Percentiles rank a stretch among this genome's conserved stretches.
These are phyloP conservation scores for Pachypsylla venusta DNA, from an alignment of 1,140 invertebrate genomes.

Conservation along the genomic window DNA sequence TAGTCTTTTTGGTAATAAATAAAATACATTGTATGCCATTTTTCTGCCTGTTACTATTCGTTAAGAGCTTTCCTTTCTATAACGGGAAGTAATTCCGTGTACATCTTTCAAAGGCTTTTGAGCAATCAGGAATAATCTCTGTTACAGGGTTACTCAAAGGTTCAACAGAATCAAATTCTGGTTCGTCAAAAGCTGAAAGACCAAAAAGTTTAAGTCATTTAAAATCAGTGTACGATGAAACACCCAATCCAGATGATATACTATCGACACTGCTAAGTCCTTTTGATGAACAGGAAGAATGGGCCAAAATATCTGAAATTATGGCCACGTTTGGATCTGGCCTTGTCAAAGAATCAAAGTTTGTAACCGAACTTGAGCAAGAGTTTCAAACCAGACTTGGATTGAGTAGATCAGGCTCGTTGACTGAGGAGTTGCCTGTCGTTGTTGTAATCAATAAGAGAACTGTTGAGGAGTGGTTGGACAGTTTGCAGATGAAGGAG, in stretches of 20 bases:
- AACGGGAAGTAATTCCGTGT: too few relatives aligned
- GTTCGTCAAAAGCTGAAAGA: conserved; percentile 37
- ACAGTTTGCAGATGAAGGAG: conserved; percentile 56
- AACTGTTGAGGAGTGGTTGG: conserved; percentile 64
- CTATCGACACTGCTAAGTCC: conserved; percentile 51
- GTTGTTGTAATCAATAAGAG: conserved; percentile 31
- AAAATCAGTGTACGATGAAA: conserved; percentile 35
- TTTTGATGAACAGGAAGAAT: conserved; percentile 85
- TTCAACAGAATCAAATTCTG: not conserved
- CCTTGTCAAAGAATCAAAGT: conserved; percentile 60
- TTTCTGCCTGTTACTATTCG: too few relatives aligned
- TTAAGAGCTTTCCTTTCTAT: too few relatives aligned
- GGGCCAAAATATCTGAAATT: conserved; percentile 87
- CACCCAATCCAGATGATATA: conserved; percentile 23
- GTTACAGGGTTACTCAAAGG: not conserved
- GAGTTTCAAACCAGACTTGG: conserved; percentile 59
- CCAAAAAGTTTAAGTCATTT: conserved; percentile 56
- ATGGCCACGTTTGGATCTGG: conserved; percentile 80
- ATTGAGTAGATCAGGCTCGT: not conserved
- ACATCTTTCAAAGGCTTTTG: too few relatives aligned
- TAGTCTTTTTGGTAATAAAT: too few relatives aligned
- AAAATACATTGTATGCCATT: too few relatives aligned
- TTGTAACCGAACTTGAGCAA: conserved; percentile 65
- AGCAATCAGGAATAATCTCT: too few relatives aligned
- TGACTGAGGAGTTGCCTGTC: not conserved